phyloP scores from a whole-genome alignment of 35 echinoderm and acorn worm genomes.

The Anneissia japonica region DNA sequence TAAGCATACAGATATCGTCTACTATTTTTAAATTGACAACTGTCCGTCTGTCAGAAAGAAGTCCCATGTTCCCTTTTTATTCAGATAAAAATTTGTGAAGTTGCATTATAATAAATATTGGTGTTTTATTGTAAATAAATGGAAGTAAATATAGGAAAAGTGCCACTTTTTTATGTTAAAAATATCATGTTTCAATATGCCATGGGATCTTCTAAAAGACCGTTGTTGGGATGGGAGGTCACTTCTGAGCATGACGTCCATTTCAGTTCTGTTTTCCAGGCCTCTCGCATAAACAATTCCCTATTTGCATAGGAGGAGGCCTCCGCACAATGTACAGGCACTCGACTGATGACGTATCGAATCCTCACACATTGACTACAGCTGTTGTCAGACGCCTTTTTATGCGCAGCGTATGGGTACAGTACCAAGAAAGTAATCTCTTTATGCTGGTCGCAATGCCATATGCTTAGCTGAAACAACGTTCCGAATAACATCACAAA shows the following conservation, averaged over 20 bases:
- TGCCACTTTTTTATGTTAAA: too few species aligned
- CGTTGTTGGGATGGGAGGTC: background rate
- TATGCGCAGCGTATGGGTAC: background rate
- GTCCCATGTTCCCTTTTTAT: too few species aligned
- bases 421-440: background rate
- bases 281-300: background rate
- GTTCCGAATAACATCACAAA: background rate
- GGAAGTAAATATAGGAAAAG: too few species aligned
- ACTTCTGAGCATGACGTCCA: background rate
- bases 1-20: too few species aligned
- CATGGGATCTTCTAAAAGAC: background rate
- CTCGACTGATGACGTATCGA: background rate
- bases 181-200: background rate
- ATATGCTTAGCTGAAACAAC: background rate
- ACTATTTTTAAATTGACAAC: too few species aligned
- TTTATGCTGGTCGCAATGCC: background rate
- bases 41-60: too few species aligned
- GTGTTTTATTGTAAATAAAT: too few species aligned
- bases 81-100: too few species aligned
- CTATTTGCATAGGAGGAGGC: background rate
- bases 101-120: too few species aligned
- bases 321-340: background rate
- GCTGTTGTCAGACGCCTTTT: background rate
- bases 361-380: background rate
- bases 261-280: background rate